Evolutionary conservation across 1,140 invertebrate genomes (phyloP).

Genomic region (Ylistrum balloti): DNA sequence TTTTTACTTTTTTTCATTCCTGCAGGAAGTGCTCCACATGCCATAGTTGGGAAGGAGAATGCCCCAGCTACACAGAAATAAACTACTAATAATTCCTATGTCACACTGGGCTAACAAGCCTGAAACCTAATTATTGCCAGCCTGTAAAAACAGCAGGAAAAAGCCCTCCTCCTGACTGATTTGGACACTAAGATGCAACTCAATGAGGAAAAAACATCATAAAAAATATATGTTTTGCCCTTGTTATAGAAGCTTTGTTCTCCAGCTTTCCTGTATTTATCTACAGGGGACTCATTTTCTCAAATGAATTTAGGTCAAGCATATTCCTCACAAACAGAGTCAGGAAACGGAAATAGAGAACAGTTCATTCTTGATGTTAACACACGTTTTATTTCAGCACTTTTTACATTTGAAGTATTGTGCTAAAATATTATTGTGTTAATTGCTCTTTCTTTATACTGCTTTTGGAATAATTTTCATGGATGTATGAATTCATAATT

Average conservation of each 20-base stretch:
- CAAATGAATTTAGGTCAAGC: neutral
- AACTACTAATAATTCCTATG: neutral
- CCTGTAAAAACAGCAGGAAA: neutral
- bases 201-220: neutral
- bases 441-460: too few relatives aligned
- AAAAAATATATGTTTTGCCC: neutral
- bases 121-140: neutral
- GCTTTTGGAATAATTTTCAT: too few relatives aligned
- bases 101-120: constrained; percentile 7
- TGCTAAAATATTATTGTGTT: too few relatives aligned
- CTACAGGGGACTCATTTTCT: neutral
- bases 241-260: neutral
- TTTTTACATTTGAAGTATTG: too few relatives aligned
- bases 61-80: neutral
- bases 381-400: too few relatives aligned
- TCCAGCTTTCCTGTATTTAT: neutral
- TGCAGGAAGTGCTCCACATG: constrained; percentile 4
- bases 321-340: neutral
- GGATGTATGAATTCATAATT: too few relatives aligned
- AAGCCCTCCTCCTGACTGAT: neutral
- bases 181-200: neutral
- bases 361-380: too few relatives aligned
- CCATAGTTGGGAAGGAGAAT: neutral
- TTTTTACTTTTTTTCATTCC: constrained; percentile 8
- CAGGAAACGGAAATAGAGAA: too few relatives aligned